Evolutionary conservation across 1,140 invertebrate species (phyloP).

Genomic region (Vanessa atalanta): DNA sequence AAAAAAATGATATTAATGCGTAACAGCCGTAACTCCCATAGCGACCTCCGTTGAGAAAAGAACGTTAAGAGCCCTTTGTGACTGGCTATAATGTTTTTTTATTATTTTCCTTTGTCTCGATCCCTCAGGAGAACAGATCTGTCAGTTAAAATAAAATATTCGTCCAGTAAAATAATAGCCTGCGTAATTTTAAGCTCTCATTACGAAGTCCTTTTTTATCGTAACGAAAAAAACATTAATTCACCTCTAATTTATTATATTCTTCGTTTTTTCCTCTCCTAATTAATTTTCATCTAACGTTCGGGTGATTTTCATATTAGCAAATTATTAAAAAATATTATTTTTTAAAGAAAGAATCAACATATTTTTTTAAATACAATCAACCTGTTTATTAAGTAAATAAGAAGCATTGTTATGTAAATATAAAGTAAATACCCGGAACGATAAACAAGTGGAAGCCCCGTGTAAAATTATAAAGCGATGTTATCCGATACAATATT

Average conservation of each 20-base stretch:
- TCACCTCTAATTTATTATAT: constrained; percentile 40
- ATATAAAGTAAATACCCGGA: too few relatives aligned
- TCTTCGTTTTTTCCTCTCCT: constrained; percentile 43
- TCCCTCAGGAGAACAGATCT: constrained; percentile 43
- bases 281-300: constrained; percentile 8
- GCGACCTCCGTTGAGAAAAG: constrained; percentile 54
- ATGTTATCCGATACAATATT: too few relatives aligned
- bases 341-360: too few relatives aligned
- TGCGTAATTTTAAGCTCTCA: constrained; percentile 63
- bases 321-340: too few relatives aligned
- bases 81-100: constrained; percentile 56
- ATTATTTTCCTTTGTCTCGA: constrained; percentile 64
- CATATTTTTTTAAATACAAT: too few relatives aligned
- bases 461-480: too few relatives aligned
- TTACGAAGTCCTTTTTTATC: constrained; percentile 56
- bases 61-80: constrained; percentile 63
- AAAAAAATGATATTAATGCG: constrained; percentile 61
- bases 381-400: too few relatives aligned
- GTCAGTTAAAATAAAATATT: constrained; percentile 68
- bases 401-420: too few relatives aligned
- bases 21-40: constrained; percentile 50
- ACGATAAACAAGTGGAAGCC: too few relatives aligned
- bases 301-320: too few relatives aligned
- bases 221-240: constrained; percentile 53
- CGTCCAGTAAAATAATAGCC: constrained; percentile 66